phyloP scores from a whole-genome alignment of 2,797 vertebrate genomes.

The Halcyon badia region DNA sequence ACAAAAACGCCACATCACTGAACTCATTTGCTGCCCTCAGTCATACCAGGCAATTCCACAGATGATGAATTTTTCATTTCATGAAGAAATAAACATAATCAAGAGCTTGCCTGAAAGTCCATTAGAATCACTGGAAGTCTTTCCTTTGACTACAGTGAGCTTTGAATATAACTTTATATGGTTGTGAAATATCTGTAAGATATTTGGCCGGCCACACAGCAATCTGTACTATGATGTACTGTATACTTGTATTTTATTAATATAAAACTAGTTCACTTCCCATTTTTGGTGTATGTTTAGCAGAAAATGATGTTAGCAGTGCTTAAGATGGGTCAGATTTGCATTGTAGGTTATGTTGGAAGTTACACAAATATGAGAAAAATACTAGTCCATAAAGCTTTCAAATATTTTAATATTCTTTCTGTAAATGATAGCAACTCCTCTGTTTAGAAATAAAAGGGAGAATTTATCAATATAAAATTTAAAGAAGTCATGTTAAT shows the following conservation, averaged over 20 bases:
- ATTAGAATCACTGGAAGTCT: neutral
- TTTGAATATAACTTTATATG: neutral
- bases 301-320: neutral
- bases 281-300: neutral
- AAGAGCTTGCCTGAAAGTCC: neutral
- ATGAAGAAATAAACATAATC: neutral
- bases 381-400: neutral
- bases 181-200: neutral
- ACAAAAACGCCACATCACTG: neutral
- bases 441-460: neutral
- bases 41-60: neutral
- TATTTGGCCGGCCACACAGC: neutral
- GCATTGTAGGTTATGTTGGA: fast-evolving
- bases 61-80: neutral
- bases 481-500: neutral
- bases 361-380: neutral
- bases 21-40: neutral
- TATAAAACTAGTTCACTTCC: neutral
- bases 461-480: neutral
- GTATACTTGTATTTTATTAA: neutral
- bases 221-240: neutral
- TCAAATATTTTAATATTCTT: neutral
- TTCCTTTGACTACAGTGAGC: neutral
- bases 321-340: neutral
- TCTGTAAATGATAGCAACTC: neutral